phyloP scores from a whole-genome alignment of 2,888 invertebrate species.

The Leptinotarsa tumamoca region DNA sequence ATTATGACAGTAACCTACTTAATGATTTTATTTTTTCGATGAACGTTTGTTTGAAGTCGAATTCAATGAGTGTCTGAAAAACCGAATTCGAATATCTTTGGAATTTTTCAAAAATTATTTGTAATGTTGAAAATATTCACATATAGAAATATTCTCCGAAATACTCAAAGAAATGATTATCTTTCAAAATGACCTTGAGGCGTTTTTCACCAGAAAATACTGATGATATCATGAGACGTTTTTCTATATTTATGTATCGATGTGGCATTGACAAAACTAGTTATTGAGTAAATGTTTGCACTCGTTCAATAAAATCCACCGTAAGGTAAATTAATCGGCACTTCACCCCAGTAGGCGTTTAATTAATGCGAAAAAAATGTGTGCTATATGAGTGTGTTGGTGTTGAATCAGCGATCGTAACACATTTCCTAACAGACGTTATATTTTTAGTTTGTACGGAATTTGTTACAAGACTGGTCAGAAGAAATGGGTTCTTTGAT shows the following conservation, averaged over 20 bases:
- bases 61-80: too few relatives aligned
- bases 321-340: slow-evolving; percentile 2
- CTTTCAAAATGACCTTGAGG: too few relatives aligned
- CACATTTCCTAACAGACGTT: slow-evolving; percentile 55
- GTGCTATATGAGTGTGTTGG: slow-evolving; percentile 29
- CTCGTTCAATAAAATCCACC: neutral
- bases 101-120: too few relatives aligned
- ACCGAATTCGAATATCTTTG: too few relatives aligned
- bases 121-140: too few relatives aligned
- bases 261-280: neutral
- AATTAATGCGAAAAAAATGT: neutral
- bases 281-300: slow-evolving; percentile 13
- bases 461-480: slow-evolving; percentile 59
- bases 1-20: too few relatives aligned
- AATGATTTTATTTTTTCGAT: too few relatives aligned
- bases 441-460: slow-evolving; percentile 61
- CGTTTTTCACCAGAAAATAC: neutral
- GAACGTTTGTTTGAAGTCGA: too few relatives aligned
- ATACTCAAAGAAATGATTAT: too few relatives aligned
- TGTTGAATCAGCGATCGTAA: slow-evolving; percentile 46
- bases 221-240: slow-evolving; percentile 6
- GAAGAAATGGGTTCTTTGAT: slow-evolving; percentile 55
- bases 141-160: too few relatives aligned
- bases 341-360: slow-evolving; percentile 7
- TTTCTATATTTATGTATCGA: slow-evolving; percentile 3